phyloP scores from a whole-genome alignment of 2,888 invertebrate genomes.

The Pyrochroa serraticornis region DNA sequence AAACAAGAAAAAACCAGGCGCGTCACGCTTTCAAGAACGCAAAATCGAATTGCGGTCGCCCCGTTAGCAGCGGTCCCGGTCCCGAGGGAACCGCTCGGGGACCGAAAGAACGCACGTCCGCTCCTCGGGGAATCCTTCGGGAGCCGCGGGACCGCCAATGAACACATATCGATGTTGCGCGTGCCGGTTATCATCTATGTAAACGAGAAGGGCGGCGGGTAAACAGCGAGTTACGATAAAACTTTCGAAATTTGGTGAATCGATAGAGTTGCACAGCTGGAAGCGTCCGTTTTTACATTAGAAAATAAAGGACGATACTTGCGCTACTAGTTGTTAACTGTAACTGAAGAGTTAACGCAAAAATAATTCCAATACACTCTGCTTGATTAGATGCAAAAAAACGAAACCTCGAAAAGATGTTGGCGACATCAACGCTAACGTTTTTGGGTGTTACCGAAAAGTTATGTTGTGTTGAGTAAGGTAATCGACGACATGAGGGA shows the following conservation, averaged over 20 bases:
- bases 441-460: too few relatives aligned
- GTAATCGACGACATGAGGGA: too few relatives aligned
- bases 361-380: too few relatives aligned
- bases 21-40: not conserved
- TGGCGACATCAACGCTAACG: too few relatives aligned
- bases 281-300: too few relatives aligned
- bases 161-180: slow-evolving; percentile 28
- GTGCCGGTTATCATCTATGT: slow-evolving; percentile 19
- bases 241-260: not conserved
- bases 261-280: too few relatives aligned
- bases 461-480: too few relatives aligned
- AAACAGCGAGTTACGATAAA: slow-evolving; percentile 1
- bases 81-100: slow-evolving; percentile 17
- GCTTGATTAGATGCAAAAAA: too few relatives aligned
- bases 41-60: slow-evolving; percentile 28
- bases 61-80: slow-evolving; percentile 21
- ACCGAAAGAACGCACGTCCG: slow-evolving; percentile 23
- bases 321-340: too few relatives aligned
- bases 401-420: too few relatives aligned
- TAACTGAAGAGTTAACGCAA: too few relatives aligned
- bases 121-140: slow-evolving; percentile 22
- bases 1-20: not conserved
- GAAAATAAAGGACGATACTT: too few relatives aligned
- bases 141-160: slow-evolving; percentile 23
- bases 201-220: slow-evolving; percentile 6